Evolutionary conservation across 2,113 vertebrate genomes (phyloP).

Genomic region (Scopus umbretta): DNA sequence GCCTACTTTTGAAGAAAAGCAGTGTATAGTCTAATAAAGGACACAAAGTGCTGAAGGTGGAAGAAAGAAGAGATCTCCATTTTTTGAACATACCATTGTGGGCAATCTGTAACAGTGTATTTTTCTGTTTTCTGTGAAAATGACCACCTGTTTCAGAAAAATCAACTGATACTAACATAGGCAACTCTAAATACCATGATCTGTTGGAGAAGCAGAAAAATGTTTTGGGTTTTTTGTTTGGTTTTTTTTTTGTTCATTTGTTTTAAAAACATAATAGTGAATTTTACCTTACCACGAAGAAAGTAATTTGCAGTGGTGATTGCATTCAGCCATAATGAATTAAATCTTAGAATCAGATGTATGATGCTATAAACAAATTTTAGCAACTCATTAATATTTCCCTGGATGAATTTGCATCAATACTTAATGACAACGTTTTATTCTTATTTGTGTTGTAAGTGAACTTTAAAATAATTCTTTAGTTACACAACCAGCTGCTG

Average conservation of each 20-base stretch:
- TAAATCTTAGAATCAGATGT: background rate
- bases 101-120: background rate
- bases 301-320: background rate
- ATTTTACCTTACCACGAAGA: background rate
- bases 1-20: background rate
- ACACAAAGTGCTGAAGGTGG: background rate
- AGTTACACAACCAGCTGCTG: too few species aligned
- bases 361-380: background rate
- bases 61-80: background rate
- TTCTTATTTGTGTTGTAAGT: background rate
- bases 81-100: background rate
- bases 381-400: background rate
- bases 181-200: background rate
- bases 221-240: background rate
- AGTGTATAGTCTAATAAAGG: background rate
- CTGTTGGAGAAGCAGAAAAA: background rate
- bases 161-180: background rate
- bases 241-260: background rate
- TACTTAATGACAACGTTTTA: background rate
- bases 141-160: background rate
- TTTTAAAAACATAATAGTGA: background rate
- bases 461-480: too few species aligned
- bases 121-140: background rate
- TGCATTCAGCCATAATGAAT: background rate
- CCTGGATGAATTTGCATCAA: background rate